Percentiles rank a stretch among this genome's conserved stretches.
Evolutionary conservation across 2,888 invertebrate genomes (phyloP).

Genomic region (Brachylomia viminalis): DNA sequence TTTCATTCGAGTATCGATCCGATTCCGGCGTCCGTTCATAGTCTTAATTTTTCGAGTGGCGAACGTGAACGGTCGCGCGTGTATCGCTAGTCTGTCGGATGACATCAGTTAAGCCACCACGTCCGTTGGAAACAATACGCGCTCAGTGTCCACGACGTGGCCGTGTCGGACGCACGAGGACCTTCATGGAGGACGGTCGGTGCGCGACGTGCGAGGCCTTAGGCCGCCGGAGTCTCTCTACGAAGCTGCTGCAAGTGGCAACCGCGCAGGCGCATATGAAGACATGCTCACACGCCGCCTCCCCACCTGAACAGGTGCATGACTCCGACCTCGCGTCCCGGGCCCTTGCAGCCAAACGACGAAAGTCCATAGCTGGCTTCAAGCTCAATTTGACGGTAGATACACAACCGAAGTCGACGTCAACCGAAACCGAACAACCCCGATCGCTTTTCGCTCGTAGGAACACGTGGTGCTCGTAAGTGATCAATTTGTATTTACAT

Average conservation of each 20-base stretch:
- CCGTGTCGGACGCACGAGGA: conserved; percentile 88
- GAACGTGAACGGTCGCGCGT: conserved; percentile 85
- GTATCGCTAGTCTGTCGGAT: conserved; percentile 85
- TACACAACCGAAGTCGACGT: conserved; percentile 75
- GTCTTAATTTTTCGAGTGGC: conserved; percentile 85
- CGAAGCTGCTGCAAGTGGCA: conserved; percentile 87
- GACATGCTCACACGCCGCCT: conserved; percentile 82
- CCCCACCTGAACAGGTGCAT: conserved; percentile 80
- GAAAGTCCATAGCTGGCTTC: conserved; percentile 87
- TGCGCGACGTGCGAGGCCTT: conserved; percentile 88
- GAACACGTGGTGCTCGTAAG: conserved; percentile 91
- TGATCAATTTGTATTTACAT: conserved; percentile 65
- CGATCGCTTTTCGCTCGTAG: conserved; percentile 84
- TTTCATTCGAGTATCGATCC: conserved; percentile 88
- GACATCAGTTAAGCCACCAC: conserved; percentile 90
- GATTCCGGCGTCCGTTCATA: conserved; percentile 77
- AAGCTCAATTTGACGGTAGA: conserved; percentile 84
- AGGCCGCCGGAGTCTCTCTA: conserved; percentile 85
- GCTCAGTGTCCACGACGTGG: conserved; percentile 88
- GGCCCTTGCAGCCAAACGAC: conserved; percentile 87
- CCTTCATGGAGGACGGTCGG: conserved; percentile 87
- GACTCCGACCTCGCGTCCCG: conserved; percentile 84
- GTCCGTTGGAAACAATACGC: conserved; percentile 87
- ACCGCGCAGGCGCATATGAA: conserved; percentile 88
- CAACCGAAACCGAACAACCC: conserved; percentile 77